These are phyloP conservation scores for Coptodon bakossiorum DNA, from an alignment of 2,113 vertebrate genomes.

Conservation along the genomic window DNA sequence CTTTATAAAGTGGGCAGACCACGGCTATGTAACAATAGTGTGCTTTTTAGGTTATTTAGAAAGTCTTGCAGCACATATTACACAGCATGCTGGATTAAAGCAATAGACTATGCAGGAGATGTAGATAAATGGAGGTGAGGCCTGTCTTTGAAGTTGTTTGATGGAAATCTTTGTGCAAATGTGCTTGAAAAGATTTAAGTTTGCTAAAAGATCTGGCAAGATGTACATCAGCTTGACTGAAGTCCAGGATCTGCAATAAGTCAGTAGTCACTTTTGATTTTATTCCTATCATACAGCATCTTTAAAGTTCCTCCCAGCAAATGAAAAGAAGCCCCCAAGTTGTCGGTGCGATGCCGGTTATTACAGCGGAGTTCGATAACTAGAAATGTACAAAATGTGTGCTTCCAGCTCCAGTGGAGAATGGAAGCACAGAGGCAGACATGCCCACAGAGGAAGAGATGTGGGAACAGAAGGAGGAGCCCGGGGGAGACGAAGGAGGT, in stretches of 20 bases:
- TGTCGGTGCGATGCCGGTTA: neutral
- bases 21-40: neutral
- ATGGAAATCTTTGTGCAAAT: neutral
- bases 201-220: neutral
- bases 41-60: neutral
- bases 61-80: neutral
- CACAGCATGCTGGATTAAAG: neutral
- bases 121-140: neutral
- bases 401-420: conserved; percentile 81
- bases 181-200: neutral
- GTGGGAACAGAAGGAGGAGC: conserved; percentile 95
- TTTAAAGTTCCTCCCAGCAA: neutral
- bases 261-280: neutral
- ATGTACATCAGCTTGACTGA: neutral
- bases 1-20: neutral
- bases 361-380: neutral
- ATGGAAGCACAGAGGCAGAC: conserved; percentile 89
- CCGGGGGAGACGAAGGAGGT: conserved; percentile 79
- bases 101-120: neutral
- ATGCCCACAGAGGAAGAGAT: conserved; percentile 82
- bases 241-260: neutral
- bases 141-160: neutral
- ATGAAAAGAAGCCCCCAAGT: neutral
- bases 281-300: neutral
- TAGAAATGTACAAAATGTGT: neutral